A percentile compares a stretch with the other conserved stretches of the same genome.
Conservation (phyloP, 2,797 vertebrate species). For the Sebastes diploproa region DNA sequence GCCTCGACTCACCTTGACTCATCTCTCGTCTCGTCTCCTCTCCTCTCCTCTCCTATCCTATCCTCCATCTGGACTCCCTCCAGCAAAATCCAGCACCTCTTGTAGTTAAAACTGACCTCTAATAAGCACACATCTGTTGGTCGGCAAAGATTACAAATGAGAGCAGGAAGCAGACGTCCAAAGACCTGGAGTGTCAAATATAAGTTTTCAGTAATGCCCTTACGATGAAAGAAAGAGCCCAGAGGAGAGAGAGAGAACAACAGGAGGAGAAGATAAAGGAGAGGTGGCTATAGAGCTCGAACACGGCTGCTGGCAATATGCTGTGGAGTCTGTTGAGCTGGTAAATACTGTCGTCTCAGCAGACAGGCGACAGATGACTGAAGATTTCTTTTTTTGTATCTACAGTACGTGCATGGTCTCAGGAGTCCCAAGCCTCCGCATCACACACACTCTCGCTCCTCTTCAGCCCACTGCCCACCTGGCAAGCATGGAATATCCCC, state of each 20-base stretch:
- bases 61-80: slow-evolving; percentile 41
- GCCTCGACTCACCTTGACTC: slow-evolving; percentile 43
- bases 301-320: slow-evolving; percentile 45
- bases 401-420: slow-evolving; percentile 52
- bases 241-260: slow-evolving; percentile 15
- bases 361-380: slow-evolving; percentile 68
- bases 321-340: slow-evolving; percentile 50
- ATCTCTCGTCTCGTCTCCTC: not conserved
- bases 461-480: slow-evolving; percentile 70
- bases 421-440: slow-evolving; percentile 46
- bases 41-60: not conserved
- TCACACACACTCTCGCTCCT: slow-evolving; percentile 40
- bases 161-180: slow-evolving; percentile 24
- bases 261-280: not conserved
- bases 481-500: slow-evolving; percentile 67
- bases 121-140: slow-evolving; percentile 59
- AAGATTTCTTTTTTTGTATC: slow-evolving; percentile 41
- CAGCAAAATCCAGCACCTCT: slow-evolving; percentile 26
- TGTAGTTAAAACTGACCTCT: slow-evolving; percentile 55
- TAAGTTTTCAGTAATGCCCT: slow-evolving; percentile 28
- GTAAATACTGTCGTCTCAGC: slow-evolving; percentile 65
- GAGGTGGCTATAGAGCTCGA: slow-evolving; percentile 27
- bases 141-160: slow-evolving; percentile 39
- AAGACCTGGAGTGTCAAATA: slow-evolving; percentile 14
- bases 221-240: slow-evolving; percentile 5